Conservation (phyloP, 92 coral and sea anemone species). For the Parazoanthus atlanticus region DNA sequence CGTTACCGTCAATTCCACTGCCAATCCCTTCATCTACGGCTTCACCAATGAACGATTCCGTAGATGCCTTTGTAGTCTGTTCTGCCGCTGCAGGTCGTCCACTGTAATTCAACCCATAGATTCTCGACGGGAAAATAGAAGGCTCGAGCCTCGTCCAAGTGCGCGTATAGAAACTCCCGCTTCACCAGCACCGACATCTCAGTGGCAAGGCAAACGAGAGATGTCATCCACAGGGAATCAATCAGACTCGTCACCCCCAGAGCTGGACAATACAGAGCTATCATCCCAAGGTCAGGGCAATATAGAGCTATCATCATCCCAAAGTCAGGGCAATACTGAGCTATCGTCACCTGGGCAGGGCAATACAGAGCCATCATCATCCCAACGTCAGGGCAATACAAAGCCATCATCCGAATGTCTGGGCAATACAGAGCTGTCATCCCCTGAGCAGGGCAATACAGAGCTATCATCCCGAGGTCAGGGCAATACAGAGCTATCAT, state of each 20-base stretch:
- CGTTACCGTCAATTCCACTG: conserved; percentile 69
- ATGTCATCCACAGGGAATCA: background rate
- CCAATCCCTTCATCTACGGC: conserved; percentile 70
- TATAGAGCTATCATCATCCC: too few relatives aligned
- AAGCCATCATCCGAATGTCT: background rate
- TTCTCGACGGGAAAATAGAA: conserved; percentile 3
- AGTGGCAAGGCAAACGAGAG: background rate
- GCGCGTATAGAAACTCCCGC: background rate
- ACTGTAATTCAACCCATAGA: background rate
- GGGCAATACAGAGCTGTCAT: background rate
- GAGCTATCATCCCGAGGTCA: background rate
- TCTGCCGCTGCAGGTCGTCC: conserved; percentile 39
- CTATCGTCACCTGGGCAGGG: background rate
- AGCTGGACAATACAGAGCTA: background rate
- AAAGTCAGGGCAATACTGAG: background rate
- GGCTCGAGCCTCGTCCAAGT: background rate
- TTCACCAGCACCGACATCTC: background rate
- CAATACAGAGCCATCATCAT: background rate
- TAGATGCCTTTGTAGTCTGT: conserved; percentile 32
- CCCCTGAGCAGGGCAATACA: background rate
- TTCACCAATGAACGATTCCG: conserved; percentile 61
- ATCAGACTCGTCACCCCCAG: background rate
- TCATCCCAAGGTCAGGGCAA: background rate
- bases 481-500: background rate
- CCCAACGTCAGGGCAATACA: background rate